Evolutionary conservation across 2,888 invertebrate genomes (phyloP), one percentile per base, ranked within the genome.

Genomic region (Sphaerophoria rueppellii): DNA sequence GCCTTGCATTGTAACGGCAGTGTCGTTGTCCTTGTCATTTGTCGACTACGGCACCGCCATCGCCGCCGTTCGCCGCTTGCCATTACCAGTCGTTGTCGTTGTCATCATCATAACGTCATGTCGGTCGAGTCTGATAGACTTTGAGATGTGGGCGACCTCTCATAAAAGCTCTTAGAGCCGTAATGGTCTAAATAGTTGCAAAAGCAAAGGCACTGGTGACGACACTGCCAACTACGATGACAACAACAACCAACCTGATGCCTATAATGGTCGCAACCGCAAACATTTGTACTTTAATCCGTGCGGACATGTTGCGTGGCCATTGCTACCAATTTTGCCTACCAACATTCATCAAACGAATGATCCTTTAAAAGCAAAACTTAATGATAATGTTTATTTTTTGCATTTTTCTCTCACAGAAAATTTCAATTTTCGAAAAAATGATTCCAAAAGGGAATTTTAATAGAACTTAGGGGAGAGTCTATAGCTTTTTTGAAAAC

Each of bases 201-300:
- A 40, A 11, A 34, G 63, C 34, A 48, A 63, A 48, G 35, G 76
- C 61, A 24, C 61, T 40, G 58, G 14, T 11, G 4, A 35, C 11
- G 50, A 50, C 37, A 48, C 14, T 24, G 54, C 6, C 58, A 32
- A 12, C 37, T 24, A 37, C 34, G 78, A 4, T 32, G 74, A 78
- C 69, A 69, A 72, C n/a, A 57, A 70, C 57, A 55, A 73, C 57
- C 76, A 76, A 85, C 73, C 76, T 24, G 24, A 1, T 2, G 2
- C 24, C 24, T 24, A 24, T 24, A 24, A 24, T 74, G 52, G 48
- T 69, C 61, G 63, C 34, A 55, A 65, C 76, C 85, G 46, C 81
- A 85, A 85, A 85, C 81, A 81, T 85, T 85, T 85, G 81, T 65
- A 12, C 54, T 72, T 63, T 80, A 80, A 81, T 73, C 85, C 57